A percentile compares a stretch with the other conserved stretches of the same genome.
Evolutionary conservation across 2,888 invertebrate genomes (phyloP).

Genomic region (Prenolepis imparis): DNA sequence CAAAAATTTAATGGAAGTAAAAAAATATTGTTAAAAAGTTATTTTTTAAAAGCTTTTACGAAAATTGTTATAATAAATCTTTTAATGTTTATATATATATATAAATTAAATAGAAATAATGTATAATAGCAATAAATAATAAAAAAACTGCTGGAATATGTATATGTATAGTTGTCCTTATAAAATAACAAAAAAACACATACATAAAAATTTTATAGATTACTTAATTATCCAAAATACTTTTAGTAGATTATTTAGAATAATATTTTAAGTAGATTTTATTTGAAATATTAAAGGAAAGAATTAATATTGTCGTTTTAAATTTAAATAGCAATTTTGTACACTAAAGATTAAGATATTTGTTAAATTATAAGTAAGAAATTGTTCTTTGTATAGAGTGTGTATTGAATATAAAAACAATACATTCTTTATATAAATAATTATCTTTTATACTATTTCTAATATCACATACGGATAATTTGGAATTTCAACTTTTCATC

Average conservation of each 20-base stretch:
- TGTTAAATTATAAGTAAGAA: background rate
- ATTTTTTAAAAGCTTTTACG: too few species aligned
- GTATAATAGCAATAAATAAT: too few species aligned
- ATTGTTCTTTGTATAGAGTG: background rate
- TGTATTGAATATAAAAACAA: background rate
- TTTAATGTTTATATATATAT: too few species aligned
- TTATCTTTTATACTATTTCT: background rate
- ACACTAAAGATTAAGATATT: background rate
- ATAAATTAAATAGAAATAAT: too few species aligned
- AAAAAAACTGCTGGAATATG: too few species aligned
- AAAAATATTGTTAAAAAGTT: too few species aligned
- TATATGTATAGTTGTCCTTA: too few species aligned
- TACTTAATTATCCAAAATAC: background rate
- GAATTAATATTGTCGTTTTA: background rate
- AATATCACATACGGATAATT: background rate
- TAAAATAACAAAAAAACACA: too few species aligned
- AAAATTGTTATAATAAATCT: too few species aligned
- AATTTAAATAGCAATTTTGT: background rate
- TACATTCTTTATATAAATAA: background rate
- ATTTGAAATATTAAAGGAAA: background rate
- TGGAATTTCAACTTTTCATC: conserved; percentile 9
- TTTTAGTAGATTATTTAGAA: background rate
- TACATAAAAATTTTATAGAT: background rate
- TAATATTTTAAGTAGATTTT: background rate
- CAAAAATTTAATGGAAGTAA: too few species aligned